Percentiles rank a stretch among this genome's conserved stretches.
Conservation (phyloP, 2,888 invertebrate species). For the Cataglyphis albicans region DNA sequence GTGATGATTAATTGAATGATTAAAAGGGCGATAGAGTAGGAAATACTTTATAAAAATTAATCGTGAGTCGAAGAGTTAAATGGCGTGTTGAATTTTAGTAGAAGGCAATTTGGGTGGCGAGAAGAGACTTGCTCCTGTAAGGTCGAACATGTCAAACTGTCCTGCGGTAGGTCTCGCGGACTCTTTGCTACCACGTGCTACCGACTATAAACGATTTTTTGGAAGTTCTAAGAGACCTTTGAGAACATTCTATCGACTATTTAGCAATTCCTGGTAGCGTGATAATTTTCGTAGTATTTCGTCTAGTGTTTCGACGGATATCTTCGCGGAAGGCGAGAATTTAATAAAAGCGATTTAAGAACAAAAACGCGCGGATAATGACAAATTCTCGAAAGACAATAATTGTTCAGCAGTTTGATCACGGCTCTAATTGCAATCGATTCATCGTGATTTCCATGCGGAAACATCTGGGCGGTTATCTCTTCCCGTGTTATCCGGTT, state of each 20-base stretch:
- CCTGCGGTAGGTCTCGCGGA: not conserved
- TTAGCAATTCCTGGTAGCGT: slow-evolving; percentile 11
- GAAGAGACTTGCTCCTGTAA: no score
- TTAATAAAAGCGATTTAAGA: not conserved
- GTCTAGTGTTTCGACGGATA: slow-evolving; percentile 7
- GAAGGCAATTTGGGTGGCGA: not conserved
- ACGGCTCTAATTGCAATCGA: not conserved
- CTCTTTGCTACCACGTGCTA: not conserved
- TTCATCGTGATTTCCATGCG: not conserved
- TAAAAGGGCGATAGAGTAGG: not conserved
- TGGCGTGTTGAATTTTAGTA: not conserved
- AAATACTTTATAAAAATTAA: not conserved
- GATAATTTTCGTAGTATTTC: not conserved
- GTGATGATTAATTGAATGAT: slow-evolving; percentile 14
- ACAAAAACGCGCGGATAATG: not conserved
- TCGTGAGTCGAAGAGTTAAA: not conserved
- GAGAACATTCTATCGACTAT: slow-evolving; percentile 11
- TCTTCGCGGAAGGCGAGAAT: slow-evolving; percentile 31
- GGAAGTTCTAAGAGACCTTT: not conserved
- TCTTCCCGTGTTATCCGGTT: not conserved
- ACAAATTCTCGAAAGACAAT: not conserved
- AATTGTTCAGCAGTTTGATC: slow-evolving; percentile 22
- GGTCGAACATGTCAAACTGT: not conserved
- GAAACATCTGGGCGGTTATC: not conserved
- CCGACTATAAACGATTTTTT: slow-evolving; percentile 41